These are phyloP conservation scores for Drosophila buzzatii DNA, from an alignment of 2,888 invertebrate species.

Conservation along the genomic window DNA sequence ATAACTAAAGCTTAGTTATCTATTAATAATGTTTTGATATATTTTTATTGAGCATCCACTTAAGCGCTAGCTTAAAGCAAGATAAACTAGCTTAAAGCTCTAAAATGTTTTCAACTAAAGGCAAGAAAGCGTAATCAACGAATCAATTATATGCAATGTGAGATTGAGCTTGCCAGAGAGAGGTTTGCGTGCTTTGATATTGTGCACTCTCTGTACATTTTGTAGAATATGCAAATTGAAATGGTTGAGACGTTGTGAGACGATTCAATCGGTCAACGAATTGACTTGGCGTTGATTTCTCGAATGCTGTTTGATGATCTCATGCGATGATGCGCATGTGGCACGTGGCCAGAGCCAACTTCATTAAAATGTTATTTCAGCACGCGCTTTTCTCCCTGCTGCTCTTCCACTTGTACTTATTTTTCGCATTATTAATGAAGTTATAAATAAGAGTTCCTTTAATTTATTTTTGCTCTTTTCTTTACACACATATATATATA, in stretches of 20 bases:
- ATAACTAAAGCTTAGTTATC: not conserved
- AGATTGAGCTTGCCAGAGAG: not conserved
- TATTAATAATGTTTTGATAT: not conserved
- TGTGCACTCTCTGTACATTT: not conserved
- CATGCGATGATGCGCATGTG: constrained; percentile 32
- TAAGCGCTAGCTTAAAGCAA: not conserved
- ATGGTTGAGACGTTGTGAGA: not conserved
- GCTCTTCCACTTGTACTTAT: not conserved
- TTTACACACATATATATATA: no score
- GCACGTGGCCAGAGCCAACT: constrained; percentile 44
- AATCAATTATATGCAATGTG: not conserved
- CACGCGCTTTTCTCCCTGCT: not conserved
- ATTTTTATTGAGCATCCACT: not conserved
- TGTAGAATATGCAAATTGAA: constrained; percentile 37
- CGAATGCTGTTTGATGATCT: constrained; percentile 38
- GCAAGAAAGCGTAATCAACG: not conserved
- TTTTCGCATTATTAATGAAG: constrained; percentile 45
- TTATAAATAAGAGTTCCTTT: constrained; percentile 27
- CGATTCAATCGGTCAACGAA: constrained; percentile 21
- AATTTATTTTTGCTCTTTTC: not conserved
- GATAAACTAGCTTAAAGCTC: no score
- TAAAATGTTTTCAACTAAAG: not conserved
- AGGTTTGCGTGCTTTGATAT: not conserved
- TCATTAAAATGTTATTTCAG: constrained; percentile 18
- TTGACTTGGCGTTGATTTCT: constrained; percentile 16